A percentile compares a stretch with the other conserved stretches of the same genome.
Evolutionary conservation across 2,797 vertebrate genomes (phyloP).

Genomic region (Parauchenoglanis punctatus): DNA sequence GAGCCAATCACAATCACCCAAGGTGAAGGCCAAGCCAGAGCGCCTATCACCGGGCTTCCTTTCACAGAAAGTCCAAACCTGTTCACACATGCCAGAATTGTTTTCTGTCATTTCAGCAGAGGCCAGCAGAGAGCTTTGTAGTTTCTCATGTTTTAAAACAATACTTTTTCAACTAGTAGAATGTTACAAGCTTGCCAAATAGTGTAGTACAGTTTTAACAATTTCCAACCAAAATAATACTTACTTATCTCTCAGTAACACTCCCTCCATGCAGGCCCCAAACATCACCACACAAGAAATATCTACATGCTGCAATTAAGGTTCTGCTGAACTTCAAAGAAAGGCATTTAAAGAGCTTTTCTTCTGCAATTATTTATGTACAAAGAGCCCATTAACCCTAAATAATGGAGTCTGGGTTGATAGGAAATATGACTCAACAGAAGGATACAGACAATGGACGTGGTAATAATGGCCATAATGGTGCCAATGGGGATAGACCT

Average conservation of each 20-base stretch:
- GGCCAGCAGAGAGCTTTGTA: background rate
- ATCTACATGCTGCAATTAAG: conserved; percentile 80
- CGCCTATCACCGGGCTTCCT: conserved; percentile 85
- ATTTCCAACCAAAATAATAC: conserved; percentile 51
- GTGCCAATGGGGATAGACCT: conserved; percentile 93
- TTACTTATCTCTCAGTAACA: conserved; percentile 93
- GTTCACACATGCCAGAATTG: background rate
- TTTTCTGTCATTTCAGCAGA: background rate
- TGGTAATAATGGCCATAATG: conserved; percentile 91
- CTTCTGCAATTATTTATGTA: background rate
- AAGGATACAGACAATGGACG: conserved; percentile 95
- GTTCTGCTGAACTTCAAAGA: conserved; percentile 16
- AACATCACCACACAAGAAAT: conserved; percentile 91
- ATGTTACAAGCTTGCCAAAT: background rate
- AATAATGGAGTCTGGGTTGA: background rate
- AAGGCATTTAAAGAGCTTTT: background rate
- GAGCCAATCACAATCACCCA: conserved; percentile 97
- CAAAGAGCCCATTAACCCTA: background rate
- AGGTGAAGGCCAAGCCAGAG: conserved; percentile 91
- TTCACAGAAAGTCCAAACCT: conserved; percentile 89
- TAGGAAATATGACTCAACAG: background rate
- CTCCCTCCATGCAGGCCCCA: conserved; percentile 93
- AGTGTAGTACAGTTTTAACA: background rate
- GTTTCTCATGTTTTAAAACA: background rate
- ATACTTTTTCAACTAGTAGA: background rate